These are phyloP conservation scores for Halcyon leucocephala DNA, from an alignment of 2,797 vertebrate species.

Conservation along the genomic window DNA sequence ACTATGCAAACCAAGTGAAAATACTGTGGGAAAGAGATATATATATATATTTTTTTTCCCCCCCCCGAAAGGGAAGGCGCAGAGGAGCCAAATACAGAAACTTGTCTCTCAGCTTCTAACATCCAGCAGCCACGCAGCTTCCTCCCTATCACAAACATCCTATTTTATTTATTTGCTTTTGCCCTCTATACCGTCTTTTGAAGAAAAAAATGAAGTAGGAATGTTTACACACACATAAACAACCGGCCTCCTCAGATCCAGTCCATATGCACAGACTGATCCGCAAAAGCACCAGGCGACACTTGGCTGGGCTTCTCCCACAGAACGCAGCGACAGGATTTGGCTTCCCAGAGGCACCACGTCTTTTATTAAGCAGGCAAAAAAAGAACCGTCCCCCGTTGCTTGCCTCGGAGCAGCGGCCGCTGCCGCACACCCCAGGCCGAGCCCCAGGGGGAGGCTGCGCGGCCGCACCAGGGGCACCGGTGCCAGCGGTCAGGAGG, in stretches of 20 bases:
- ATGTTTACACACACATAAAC: no score
- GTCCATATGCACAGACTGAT: neutral
- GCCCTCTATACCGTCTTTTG: neutral
- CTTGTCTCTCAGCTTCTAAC: neutral
- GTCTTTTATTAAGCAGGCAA: neutral
- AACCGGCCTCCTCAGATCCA: neutral
- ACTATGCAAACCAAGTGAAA: neutral
- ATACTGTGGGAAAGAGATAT: neutral
- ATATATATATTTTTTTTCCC: no score
- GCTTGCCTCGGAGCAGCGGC: neutral
- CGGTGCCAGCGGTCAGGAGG: neutral
- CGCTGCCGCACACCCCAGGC: neutral
- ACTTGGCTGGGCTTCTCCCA: neutral
- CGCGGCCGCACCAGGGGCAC: rapidly evolving
- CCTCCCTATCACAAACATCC: neutral
- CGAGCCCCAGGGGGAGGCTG: rapidly evolving
- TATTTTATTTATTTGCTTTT: neutral
- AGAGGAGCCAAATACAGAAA: neutral
- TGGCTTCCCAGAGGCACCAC: neutral
- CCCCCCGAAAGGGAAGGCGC: neutral
- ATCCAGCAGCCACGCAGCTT: neutral
- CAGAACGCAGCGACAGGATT: rapidly evolving
- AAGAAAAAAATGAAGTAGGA: neutral
- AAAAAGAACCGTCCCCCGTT: rapidly evolving
- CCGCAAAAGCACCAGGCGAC: neutral